These are phyloP conservation scores for Lethenteron camtschaticum DNA, from an alignment of 2,113 vertebrate species.

Conservation along the genomic window DNA sequence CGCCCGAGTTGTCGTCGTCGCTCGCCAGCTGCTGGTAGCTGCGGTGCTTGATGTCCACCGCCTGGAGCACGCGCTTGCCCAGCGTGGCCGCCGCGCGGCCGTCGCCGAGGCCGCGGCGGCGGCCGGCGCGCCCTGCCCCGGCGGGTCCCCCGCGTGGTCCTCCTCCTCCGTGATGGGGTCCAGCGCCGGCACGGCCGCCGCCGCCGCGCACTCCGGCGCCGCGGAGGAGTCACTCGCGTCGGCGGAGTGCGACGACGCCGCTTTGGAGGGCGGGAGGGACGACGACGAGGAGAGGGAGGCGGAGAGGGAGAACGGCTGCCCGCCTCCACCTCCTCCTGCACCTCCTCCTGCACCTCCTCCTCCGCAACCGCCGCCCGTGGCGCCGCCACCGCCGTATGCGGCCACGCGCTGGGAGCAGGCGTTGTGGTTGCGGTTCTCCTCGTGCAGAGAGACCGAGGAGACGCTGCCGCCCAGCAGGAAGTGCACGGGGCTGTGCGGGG, in stretches of 20 bases:
- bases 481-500: constrained; percentile 33
- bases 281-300: too few relatives aligned
- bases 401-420: background rate
- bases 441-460: constrained; percentile 28
- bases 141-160: constrained; percentile 54
- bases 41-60: constrained; percentile 11
- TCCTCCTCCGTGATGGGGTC: constrained; percentile 95
- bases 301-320: too few relatives aligned
- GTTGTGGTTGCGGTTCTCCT: background rate
- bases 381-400: background rate
- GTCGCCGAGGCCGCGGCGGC: background rate
- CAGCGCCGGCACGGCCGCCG: constrained; percentile 41
- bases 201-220: constrained; percentile 38
- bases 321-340: background rate
- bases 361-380: background rate
- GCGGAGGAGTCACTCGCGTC: constrained; percentile 27
- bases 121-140: background rate
- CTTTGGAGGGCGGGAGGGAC: constrained; percentile 17
- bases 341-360: background rate
- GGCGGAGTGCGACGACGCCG: constrained; percentile 16
- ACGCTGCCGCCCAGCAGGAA: constrained; percentile 36
- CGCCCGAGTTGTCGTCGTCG: constrained; percentile 67
- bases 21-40: constrained; percentile 65
- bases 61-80: background rate
- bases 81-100: background rate